A percentile compares a stretch with the other conserved stretches of the same genome.
phyloP scores from a whole-genome alignment of 2,888 invertebrate genomes.

The Parelbella ahira region DNA sequence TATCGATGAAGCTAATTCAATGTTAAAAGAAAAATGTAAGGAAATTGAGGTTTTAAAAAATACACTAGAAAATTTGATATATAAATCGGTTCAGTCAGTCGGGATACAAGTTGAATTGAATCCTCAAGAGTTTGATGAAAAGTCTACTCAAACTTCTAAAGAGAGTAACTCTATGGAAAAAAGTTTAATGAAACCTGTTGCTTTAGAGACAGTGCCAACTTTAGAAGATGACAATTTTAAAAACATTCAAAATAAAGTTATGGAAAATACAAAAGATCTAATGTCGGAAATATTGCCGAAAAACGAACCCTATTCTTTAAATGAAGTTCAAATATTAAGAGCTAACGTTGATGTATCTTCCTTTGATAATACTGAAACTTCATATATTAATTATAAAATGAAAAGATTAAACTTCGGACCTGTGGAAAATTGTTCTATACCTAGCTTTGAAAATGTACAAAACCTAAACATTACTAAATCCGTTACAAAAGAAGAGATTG shows the following conservation, averaged over 20 bases:
- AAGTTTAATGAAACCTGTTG: background rate
- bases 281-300: slow-evolving; percentile 30
- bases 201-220: background rate
- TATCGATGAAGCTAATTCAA: slow-evolving; percentile 37
- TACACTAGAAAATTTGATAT: slow-evolving; percentile 39
- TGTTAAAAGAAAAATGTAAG: slow-evolving; percentile 38
- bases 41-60: slow-evolving; percentile 41
- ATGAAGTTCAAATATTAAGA: slow-evolving; percentile 53
- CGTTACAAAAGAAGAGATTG: slow-evolving; percentile 2
- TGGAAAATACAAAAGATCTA: slow-evolving; percentile 15
- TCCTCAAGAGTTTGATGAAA: background rate
- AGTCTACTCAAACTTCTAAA: slow-evolving; percentile 12
- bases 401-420: slow-evolving; percentile 44
- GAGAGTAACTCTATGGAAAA: slow-evolving; percentile 16
- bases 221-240: background rate
- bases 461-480: slow-evolving; percentile 29
- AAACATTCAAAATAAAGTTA: background rate
- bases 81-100: slow-evolving; percentile 33
- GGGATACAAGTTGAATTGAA: slow-evolving; percentile 1
- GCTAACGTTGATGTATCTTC: slow-evolving; percentile 43
- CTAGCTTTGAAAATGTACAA: slow-evolving; percentile 31
- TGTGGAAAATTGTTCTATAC: slow-evolving; percentile 52
- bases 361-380: slow-evolving; percentile 45
- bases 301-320: slow-evolving; percentile 34
- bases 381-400: slow-evolving; percentile 54